phyloP scores from a whole-genome alignment of 2,888 invertebrate species.

The Erynnis tages region DNA sequence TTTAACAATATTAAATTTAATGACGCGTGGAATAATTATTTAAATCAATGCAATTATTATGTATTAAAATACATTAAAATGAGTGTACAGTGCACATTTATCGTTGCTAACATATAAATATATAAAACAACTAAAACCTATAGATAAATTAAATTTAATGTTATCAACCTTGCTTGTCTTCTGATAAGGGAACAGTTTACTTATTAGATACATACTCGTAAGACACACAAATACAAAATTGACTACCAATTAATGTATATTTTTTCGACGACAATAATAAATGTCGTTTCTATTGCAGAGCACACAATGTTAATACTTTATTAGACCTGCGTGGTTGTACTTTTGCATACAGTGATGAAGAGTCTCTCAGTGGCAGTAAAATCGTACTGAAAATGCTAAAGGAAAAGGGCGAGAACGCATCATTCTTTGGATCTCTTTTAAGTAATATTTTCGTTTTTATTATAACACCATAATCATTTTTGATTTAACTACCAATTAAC shows the following conservation, averaged over 20 bases:
- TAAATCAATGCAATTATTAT: too few relatives aligned
- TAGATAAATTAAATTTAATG: constrained; percentile 62
- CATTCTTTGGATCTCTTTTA: constrained; percentile 81
- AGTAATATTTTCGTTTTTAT: constrained; percentile 60
- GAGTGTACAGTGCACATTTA: too few relatives aligned
- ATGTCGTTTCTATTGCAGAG: constrained; percentile 52
- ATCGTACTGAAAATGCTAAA: constrained; percentile 77
- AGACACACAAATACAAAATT: constrained; percentile 67
- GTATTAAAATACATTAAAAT: too few relatives aligned
- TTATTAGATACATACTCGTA: neutral
- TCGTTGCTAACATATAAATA: too few relatives aligned
- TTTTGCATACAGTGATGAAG: constrained; percentile 78
- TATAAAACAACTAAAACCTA: too few relatives aligned
- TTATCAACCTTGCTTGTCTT: constrained; percentile 70
- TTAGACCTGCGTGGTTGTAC: constrained; percentile 80
- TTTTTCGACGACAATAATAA: neutral
- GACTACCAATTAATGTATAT: constrained; percentile 49
- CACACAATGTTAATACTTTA: constrained; percentile 80
- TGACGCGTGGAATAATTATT: too few relatives aligned
- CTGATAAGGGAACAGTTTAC: constrained; percentile 56
- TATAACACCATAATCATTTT: too few relatives aligned
- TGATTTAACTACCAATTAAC: too few relatives aligned
- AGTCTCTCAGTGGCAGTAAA: constrained; percentile 80
- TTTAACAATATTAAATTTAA: too few relatives aligned
- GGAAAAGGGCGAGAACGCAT: constrained; percentile 81